Base-by-base conservation (phyloP, 2,888 invertebrate species). In the Scaptomyza caliginosa region DNA sequence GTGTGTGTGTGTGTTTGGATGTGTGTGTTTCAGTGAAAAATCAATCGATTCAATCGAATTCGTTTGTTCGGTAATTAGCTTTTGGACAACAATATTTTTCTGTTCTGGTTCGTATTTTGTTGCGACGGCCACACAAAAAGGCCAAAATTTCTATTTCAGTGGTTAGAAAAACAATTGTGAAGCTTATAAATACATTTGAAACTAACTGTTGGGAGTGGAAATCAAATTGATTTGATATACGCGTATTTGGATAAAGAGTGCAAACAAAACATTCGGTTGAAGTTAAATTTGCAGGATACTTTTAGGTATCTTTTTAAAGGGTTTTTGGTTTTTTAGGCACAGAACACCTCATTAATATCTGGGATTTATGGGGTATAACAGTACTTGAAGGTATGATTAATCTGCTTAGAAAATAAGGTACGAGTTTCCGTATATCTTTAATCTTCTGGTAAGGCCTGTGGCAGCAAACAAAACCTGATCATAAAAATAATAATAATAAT, bases 31-130 rank as follows among this genome's bases (percentile, higher is more conserved):
- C 49, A 73, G 68, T 71, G 60, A 59, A 73, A 86, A 83, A 88
- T 83, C 81, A 85, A 88, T 86, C 87, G 82, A 84, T 68, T 81
- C 81, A 68, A 85, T 74, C 55, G 77, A 59, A 67, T 68, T 71
- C 68, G 85, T 73, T 80, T 87, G 74, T 85, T 74, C 76, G 77
- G 67, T 88, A 88, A 86, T 86, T 86, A 88, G 83, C 88, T 86
- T 86, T 85, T 85, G 71, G 67, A 76, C 79, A 84, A 57, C 72
- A 71, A 34, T 34, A 34, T 16, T 70, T 58, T 50, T 55, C 76
- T 77, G 60, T 65, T 68, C 30, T 40, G 55, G 24, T 69, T 51
- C 55, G 23, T 19, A 17, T 38, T 54, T 23, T 36, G 30, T 43
- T 16, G n/a, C 11, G 1, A 10, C 43, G 32, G 19, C 19, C 23